Conservation (phyloP, 2,113 vertebrate species). For the Ibidorhyncha struthersii region DNA sequence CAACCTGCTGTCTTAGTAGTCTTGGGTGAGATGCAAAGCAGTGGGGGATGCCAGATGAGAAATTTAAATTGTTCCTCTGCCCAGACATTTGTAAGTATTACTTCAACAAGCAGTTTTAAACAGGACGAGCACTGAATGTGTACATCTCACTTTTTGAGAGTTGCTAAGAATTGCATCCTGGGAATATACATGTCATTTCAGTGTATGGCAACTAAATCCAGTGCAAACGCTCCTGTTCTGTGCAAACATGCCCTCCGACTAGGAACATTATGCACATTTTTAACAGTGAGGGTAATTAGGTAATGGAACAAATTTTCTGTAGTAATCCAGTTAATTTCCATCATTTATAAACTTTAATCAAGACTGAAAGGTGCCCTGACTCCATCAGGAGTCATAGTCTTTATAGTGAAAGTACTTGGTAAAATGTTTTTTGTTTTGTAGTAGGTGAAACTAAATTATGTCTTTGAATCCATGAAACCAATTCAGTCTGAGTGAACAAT, state of each 20-base stretch:
- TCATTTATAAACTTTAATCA: not conserved
- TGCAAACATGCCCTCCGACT: not conserved
- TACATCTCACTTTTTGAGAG: not conserved
- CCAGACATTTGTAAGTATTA: not conserved
- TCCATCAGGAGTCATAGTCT: not conserved
- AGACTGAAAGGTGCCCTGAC: not conserved
- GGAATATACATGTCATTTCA: not conserved
- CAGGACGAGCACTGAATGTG: not conserved
- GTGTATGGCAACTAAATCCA: not conserved
- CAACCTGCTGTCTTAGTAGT: not conserved
- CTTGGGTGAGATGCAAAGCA: not conserved
- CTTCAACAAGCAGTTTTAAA: not conserved
- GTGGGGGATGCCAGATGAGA: not conserved
- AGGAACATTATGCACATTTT: not conserved
- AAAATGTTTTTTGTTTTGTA: not conserved
- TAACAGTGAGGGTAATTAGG: not conserved
- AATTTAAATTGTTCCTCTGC: not conserved
- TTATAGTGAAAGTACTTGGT: not conserved
- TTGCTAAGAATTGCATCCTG: not conserved
- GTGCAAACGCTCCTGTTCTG: rapidly evolving
- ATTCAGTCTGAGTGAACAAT: not conserved
- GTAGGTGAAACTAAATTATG: not conserved
- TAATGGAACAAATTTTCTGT: not conserved
- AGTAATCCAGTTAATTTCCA: not conserved
- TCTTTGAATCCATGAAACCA: not conserved